Percentiles rank a stretch among this genome's conserved stretches.
These are phyloP conservation scores for Anthopleura sola DNA, from an alignment of 64 coral and sea anemone genomes.

Conservation along the genomic window DNA sequence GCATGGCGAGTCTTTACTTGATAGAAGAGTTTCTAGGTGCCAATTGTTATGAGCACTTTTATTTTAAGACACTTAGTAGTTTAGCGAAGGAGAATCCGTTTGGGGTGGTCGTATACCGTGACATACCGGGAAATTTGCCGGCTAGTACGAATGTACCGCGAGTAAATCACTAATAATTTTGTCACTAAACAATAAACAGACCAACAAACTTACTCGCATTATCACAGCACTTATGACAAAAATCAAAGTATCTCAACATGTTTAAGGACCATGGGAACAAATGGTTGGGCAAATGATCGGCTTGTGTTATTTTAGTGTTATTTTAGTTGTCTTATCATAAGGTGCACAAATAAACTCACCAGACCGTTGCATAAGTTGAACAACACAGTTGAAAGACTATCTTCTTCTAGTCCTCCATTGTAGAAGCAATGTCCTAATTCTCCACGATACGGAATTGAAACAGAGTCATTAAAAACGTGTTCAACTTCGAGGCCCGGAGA, in stretches of 20 bases:
- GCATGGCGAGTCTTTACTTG: neutral
- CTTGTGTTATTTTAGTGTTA: neutral
- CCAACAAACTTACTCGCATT: neutral
- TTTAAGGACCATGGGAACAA: neutral
- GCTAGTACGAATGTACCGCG: neutral
- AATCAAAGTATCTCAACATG: neutral
- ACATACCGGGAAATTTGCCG: neutral
- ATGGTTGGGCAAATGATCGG: neutral
- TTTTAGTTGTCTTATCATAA: neutral
- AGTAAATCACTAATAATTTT: neutral
- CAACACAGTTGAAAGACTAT: conserved; percentile 76
- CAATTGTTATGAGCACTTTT: neutral
- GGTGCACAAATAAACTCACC: conserved; percentile 64
- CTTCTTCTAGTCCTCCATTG: conserved; percentile 53
- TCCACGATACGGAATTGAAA: conserved; percentile 50
- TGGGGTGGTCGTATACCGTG: neutral
- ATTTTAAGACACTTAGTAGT: neutral
- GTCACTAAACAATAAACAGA: conserved; percentile 10
- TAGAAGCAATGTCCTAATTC: conserved; percentile 75
- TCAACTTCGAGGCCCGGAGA: conserved; percentile 74
- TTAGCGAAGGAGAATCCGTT: neutral
- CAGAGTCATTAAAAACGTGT: conserved; percentile 53
- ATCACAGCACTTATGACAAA: neutral
- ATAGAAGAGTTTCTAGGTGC: neutral
- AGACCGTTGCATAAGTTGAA: conserved; percentile 87